phyloP scores from a whole-genome alignment of 2,113 vertebrate genomes.

The Phrynocephalus versicolor region DNA sequence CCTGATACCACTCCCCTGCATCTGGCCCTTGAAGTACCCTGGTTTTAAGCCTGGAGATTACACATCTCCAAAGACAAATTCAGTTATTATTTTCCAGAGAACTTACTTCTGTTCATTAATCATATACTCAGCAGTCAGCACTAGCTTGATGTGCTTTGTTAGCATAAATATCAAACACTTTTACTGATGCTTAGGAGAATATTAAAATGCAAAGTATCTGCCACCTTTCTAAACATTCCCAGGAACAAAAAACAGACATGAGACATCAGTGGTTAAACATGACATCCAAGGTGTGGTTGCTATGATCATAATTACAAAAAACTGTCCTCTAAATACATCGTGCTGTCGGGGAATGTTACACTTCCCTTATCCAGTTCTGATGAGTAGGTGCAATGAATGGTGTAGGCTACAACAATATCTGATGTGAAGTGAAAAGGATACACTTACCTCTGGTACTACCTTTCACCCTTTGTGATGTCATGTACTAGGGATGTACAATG shows the following conservation, averaged over 20 bases:
- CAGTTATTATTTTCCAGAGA: no score
- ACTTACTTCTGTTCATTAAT: no score
- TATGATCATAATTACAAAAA: background rate
- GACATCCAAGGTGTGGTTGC: background rate
- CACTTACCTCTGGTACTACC: background rate
- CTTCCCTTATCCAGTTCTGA: background rate
- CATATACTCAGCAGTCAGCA: no score
- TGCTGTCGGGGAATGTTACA: background rate
- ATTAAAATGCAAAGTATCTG: background rate
- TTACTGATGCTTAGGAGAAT: background rate
- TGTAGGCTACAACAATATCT: background rate
- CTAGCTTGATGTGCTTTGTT: no score
- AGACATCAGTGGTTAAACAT: background rate
- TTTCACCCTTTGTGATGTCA: background rate
- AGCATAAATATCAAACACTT: no score
- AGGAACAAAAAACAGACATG: background rate
- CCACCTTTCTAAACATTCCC: background rate
- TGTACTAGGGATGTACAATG: no score
- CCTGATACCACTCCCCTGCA: no score
- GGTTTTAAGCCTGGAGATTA: no score
- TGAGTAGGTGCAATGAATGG: background rate
- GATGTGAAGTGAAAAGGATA: background rate
- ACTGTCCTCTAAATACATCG: background rate
- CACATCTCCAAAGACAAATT: no score
- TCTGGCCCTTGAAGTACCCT: no score